A percentile compares a stretch with the other conserved stretches of the same genome.
phyloP scores from a whole-genome alignment of 1,140 invertebrate species.

The Drosophila oshimai region DNA sequence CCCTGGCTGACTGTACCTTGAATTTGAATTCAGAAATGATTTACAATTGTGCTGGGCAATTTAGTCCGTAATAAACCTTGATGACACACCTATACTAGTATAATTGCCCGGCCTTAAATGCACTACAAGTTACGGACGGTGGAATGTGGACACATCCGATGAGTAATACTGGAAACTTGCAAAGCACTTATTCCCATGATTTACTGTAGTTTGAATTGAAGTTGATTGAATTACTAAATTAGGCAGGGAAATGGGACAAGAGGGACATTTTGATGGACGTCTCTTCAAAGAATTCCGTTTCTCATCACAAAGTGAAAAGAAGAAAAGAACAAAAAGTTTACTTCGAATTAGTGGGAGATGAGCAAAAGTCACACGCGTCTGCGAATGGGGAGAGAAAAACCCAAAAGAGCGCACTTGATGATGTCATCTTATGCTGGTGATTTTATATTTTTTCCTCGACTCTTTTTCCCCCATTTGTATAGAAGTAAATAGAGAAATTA shows the following conservation, averaged over 20 bases:
- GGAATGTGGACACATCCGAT: constrained; percentile 21
- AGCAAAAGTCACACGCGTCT: constrained; percentile 71
- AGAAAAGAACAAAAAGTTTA: constrained; percentile 6
- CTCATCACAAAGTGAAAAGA: background rate
- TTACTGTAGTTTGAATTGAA: constrained; percentile 27
- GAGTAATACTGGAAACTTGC: constrained; percentile 7
- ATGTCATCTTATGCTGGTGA: constrained; percentile 55
- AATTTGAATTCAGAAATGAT: constrained; percentile 4
- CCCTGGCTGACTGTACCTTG: constrained; percentile 57
- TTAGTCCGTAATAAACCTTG: constrained; percentile 49
- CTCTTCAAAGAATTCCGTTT: constrained; percentile 3
- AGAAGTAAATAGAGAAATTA: constrained; percentile 28
- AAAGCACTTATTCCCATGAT: background rate
- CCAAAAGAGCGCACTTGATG: constrained; percentile 46
- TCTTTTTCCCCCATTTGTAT: constrained; percentile 1
- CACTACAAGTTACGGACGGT: constrained; percentile 3
- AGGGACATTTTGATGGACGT: background rate
- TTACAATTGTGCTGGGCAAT: background rate
- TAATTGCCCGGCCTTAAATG: constrained; percentile 39
- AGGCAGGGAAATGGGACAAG: background rate
- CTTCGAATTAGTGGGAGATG: constrained; percentile 18
- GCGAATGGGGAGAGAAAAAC: constrained; percentile 49
- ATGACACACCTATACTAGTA: constrained; percentile 50
- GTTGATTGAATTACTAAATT: constrained; percentile 47
- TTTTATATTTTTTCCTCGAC: constrained; percentile 16